These are phyloP conservation scores for Atrina japonica DNA, from an alignment of 2,888 invertebrate genomes.

Conservation along the genomic window DNA sequence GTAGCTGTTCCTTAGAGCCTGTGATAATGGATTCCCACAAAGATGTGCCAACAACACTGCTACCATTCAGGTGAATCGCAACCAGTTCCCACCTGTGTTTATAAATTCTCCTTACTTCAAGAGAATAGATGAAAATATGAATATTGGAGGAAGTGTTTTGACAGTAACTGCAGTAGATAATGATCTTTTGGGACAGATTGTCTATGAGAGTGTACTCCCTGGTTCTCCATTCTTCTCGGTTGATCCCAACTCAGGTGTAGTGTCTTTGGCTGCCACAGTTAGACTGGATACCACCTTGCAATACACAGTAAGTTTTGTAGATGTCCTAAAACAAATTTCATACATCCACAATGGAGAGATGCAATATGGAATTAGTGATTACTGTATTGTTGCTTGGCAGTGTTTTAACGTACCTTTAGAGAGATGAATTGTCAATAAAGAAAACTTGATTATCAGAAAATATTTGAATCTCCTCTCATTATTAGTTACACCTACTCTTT, in stretches of 20 bases:
- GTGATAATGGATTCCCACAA: slow-evolving; percentile 63
- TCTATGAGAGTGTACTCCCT: slow-evolving; percentile 60
- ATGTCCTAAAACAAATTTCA: too few species aligned
- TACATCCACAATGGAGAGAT: too few species aligned
- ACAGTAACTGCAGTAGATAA: slow-evolving; percentile 55
- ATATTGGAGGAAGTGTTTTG: slow-evolving; percentile 42
- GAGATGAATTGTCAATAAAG: too few species aligned
- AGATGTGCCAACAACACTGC: slow-evolving; percentile 63
- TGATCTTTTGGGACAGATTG: slow-evolving; percentile 57
- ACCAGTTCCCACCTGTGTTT: slow-evolving; percentile 70
- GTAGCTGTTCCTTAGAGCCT: slow-evolving; percentile 59
- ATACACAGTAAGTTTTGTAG: slow-evolving; percentile 54
- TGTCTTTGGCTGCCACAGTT: slow-evolving; percentile 54
- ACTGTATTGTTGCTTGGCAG: too few species aligned
- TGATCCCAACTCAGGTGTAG: slow-evolving; percentile 50
- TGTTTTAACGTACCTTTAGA: too few species aligned
- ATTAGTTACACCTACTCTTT: too few species aligned
- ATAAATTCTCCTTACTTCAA: slow-evolving; percentile 55
- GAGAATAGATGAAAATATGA: slow-evolving; percentile 47
- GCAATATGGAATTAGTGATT: too few species aligned
- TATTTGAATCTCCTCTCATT: too few species aligned
- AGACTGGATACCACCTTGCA: slow-evolving; percentile 53
- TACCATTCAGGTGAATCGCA: slow-evolving; percentile 62
- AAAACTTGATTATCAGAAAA: too few species aligned
- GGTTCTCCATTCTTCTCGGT: slow-evolving; percentile 63